phyloP scores from a whole-genome alignment of 2,797 vertebrate genomes.

The Aldrovandia affinis region DNA sequence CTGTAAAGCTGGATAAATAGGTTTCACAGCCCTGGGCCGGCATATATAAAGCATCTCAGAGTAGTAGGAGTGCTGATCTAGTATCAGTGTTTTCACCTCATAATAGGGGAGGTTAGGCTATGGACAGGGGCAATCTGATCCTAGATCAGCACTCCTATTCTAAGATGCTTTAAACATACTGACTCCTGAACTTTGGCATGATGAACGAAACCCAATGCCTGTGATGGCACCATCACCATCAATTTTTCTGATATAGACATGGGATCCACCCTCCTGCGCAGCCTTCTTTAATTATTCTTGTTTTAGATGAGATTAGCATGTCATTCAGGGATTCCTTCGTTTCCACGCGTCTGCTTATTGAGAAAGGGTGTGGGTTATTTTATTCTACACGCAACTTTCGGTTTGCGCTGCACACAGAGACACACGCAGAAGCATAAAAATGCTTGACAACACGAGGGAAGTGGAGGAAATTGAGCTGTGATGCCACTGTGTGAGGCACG shows the following conservation, averaged over 20 bases:
- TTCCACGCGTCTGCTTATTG: not conserved
- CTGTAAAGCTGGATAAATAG: not conserved
- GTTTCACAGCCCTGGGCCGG: no score
- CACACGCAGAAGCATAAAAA: not conserved
- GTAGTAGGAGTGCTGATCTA: no score
- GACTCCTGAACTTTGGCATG: no score
- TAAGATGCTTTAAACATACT: no score
- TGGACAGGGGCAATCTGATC: no score
- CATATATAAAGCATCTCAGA: no score
- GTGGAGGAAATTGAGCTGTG: not conserved
- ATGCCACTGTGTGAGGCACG: not conserved
- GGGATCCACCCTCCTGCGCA: not conserved
- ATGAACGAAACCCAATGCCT: not conserved
- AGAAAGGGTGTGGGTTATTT: not conserved
- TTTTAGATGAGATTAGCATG: not conserved
- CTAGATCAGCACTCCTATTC: no score
- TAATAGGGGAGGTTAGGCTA: no score
- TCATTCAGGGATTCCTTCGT: not conserved
- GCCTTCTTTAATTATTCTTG: not conserved
- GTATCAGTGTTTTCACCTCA: no score
- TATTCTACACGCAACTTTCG: not conserved
- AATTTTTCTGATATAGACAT: not conserved
- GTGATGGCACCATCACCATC: no score
- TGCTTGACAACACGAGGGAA: not conserved
- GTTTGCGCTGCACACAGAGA: not conserved